These are phyloP conservation scores for Oreochromis niloticus DNA, from an alignment of 2,113 vertebrate genomes.

Conservation along the genomic window DNA sequence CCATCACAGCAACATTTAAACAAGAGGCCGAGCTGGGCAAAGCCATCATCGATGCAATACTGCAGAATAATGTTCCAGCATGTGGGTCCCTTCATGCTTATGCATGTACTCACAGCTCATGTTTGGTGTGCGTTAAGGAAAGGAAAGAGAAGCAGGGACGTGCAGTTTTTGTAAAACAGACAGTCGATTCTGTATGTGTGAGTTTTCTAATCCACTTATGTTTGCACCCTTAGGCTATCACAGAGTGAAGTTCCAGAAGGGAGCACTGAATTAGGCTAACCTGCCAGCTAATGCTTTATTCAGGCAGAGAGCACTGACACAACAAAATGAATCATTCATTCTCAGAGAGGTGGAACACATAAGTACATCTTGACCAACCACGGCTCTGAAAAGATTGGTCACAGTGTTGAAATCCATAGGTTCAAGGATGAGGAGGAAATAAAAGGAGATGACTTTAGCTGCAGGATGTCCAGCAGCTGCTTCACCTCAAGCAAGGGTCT, in stretches of 20 bases:
- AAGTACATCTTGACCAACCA: neutral
- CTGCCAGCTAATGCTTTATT: constrained; percentile 43
- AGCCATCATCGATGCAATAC: neutral
- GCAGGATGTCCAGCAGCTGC: neutral
- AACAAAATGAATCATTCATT: constrained; percentile 32
- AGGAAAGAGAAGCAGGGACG: neutral
- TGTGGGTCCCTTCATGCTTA: neutral
- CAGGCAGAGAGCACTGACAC: neutral
- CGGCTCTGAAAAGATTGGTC: neutral
- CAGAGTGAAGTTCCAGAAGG: constrained; percentile 34
- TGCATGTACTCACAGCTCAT: neutral
- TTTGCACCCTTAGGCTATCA: constrained; percentile 42
- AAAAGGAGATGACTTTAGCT: neutral
- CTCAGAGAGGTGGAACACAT: neutral
- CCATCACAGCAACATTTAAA: neutral
- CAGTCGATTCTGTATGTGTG: neutral
- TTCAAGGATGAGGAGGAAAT: neutral
- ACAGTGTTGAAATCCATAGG: neutral
- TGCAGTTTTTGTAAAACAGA: constrained; percentile 8
- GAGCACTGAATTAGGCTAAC: constrained; percentile 45
- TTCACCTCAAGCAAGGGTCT: neutral
- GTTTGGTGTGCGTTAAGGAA: neutral
- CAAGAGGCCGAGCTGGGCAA: neutral
- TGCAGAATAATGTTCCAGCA: neutral
- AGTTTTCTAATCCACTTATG: constrained; percentile 53